phyloP scores from a whole-genome alignment of 2,797 vertebrate species.

The Stomatorhinus walkeri region DNA sequence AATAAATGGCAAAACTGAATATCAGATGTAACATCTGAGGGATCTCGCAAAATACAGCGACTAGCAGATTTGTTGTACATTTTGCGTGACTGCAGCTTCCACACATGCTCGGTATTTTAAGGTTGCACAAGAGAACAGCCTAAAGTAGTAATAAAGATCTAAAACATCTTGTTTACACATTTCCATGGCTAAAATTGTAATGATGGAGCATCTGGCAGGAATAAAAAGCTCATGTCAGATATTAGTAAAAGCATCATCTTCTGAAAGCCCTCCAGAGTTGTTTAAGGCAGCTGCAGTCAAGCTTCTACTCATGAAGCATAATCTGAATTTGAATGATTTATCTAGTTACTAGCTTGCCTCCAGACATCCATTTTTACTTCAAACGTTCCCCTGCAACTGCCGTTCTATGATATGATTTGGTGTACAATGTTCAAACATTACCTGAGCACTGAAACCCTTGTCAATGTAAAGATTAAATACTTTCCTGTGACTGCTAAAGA shows the following conservation, averaged over 20 bases:
- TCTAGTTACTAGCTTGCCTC: not conserved
- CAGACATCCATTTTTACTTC: not conserved
- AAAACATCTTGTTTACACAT: not conserved
- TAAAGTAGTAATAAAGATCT: not conserved
- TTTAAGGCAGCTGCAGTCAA: conserved; percentile 2
- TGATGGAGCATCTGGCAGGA: not conserved
- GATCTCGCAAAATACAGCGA: not conserved
- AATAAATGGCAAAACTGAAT: not conserved
- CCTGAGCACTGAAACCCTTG: not conserved
- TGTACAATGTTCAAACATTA: not conserved
- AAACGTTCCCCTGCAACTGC: not conserved
- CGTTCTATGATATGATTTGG: not conserved
- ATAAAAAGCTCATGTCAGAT: not conserved
- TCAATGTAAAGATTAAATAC: not conserved
- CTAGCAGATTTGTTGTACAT: not conserved
- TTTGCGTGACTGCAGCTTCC: not conserved
- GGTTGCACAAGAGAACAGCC: not conserved
- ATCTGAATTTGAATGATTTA: conserved; percentile 2
- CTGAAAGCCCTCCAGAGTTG: not conserved
- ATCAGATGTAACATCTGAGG: not conserved
- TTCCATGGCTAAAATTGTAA: not conserved
- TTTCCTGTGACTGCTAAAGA: not conserved
- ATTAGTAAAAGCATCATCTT: conserved; percentile 2
- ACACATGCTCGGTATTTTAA: not conserved
- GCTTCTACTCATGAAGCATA: not conserved